A percentile compares a stretch with the other conserved stretches of the same genome.
Conservation (phyloP, 2,888 invertebrate genomes). For the Odontomyia ornata region DNA sequence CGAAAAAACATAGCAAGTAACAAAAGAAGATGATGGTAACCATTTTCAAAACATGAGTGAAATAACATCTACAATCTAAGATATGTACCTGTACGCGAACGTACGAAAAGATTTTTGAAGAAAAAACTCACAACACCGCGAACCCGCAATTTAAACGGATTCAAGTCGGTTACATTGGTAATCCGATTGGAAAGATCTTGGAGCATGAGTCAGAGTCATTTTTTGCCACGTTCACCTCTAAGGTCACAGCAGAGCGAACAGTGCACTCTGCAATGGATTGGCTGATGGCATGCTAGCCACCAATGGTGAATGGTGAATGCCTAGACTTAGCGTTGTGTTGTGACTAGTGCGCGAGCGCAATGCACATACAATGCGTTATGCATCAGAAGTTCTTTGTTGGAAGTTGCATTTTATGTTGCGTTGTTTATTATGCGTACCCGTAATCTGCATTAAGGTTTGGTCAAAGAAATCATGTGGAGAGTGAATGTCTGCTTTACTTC, state of each 20-base stretch:
- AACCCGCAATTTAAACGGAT: background rate
- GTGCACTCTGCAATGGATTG: slow-evolving; percentile 30
- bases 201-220: slow-evolving; percentile 30
- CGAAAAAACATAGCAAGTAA: no score
- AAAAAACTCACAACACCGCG: background rate
- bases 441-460: background rate
- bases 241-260: slow-evolving; percentile 27
- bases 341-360: slow-evolving; percentile 11
- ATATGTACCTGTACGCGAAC: background rate
- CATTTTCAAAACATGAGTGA: background rate
- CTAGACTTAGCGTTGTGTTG: slow-evolving; percentile 10
- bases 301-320: slow-evolving; percentile 5
- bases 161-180: background rate
- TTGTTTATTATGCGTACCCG: background rate
- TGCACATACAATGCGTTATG: slow-evolving; percentile 6
- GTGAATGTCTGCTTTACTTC: background rate
- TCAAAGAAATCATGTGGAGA: background rate
- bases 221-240: slow-evolving; percentile 35
- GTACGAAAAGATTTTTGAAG: background rate
- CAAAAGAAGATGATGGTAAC: background rate
- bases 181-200: slow-evolving; percentile 12
- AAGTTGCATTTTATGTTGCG: slow-evolving; percentile 13
- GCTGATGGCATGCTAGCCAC: background rate
- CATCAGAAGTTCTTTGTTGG: slow-evolving; percentile 17
- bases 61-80: background rate